A percentile compares a stretch with the other conserved stretches of the same genome.
Evolutionary conservation across 2,797 vertebrate genomes (phyloP).

Genomic region (Poeciliopsis turneri): DNA sequence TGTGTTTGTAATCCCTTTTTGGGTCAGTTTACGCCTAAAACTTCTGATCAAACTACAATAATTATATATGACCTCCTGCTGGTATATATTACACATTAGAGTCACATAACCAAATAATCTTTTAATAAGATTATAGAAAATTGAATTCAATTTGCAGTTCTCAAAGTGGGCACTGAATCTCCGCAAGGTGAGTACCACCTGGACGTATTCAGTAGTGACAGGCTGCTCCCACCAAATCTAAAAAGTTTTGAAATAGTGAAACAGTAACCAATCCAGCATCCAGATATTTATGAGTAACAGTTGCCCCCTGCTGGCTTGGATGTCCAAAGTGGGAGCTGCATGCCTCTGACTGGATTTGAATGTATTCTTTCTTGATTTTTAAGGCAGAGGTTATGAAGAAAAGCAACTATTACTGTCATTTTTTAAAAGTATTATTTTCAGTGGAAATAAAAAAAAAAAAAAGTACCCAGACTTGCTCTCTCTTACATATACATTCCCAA

Average conservation of each 20-base stretch:
- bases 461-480: conserved; percentile 2
- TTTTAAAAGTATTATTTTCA: conserved; percentile 7
- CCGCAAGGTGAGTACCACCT: neutral
- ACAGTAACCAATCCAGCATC: neutral
- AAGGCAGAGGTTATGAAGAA: neutral
- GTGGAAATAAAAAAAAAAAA: conserved; percentile 10
- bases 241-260: neutral
- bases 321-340: neutral
- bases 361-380: neutral
- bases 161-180: neutral
- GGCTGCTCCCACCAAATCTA: neutral
- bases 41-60: neutral
- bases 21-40: neutral
- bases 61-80: neutral
- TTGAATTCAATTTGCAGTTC: neutral
- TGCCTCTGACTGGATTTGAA: neutral
- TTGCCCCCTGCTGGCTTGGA: neutral
- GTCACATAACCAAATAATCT: neutral
- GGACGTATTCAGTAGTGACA: neutral
- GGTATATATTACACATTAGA: neutral
- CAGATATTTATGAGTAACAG: neutral
- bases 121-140: neutral
- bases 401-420: neutral
- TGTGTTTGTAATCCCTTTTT: neutral
- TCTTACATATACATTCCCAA: neutral